phyloP scores from a whole-genome alignment of 2,113 vertebrate species.

The Lagopus leucura region DNA sequence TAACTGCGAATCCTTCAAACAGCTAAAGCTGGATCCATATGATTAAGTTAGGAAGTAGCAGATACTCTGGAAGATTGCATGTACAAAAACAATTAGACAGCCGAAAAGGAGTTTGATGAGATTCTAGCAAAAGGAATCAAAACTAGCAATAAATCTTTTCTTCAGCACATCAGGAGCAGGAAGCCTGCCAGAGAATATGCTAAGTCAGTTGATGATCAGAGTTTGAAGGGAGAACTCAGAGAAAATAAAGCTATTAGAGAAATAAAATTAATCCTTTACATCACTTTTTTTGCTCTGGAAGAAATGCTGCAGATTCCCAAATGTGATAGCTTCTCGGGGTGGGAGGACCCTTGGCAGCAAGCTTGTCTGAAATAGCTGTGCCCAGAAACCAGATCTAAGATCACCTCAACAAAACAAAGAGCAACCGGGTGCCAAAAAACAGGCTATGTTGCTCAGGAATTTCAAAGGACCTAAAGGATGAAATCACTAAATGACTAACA shows the following conservation, averaged over 20 bases:
- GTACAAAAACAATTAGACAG: conserved; percentile 35
- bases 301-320: background rate
- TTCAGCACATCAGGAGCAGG: background rate
- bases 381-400: background rate
- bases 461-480: background rate
- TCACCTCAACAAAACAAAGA: background rate
- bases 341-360: background rate
- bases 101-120: conserved; percentile 9
- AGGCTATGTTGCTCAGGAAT: background rate
- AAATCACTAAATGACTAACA: background rate
- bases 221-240: background rate
- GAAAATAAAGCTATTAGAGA: conserved; percentile 27
- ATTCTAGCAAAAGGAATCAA: conserved; percentile 44
- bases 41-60: conserved; percentile 31
- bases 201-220: background rate
- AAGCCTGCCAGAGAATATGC: conserved; percentile 25
- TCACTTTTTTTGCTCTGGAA: background rate
- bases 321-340: background rate
- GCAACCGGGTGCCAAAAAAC: background rate
- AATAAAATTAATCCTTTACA: background rate
- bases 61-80: conserved; percentile 31
- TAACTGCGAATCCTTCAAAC: conserved; percentile 37
- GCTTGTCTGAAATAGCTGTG: background rate
- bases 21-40: conserved; percentile 5
- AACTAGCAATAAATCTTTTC: conserved; percentile 21